Conservation (phyloP, 2,113 vertebrate species). For the Phyllostomus hastatus region DNA sequence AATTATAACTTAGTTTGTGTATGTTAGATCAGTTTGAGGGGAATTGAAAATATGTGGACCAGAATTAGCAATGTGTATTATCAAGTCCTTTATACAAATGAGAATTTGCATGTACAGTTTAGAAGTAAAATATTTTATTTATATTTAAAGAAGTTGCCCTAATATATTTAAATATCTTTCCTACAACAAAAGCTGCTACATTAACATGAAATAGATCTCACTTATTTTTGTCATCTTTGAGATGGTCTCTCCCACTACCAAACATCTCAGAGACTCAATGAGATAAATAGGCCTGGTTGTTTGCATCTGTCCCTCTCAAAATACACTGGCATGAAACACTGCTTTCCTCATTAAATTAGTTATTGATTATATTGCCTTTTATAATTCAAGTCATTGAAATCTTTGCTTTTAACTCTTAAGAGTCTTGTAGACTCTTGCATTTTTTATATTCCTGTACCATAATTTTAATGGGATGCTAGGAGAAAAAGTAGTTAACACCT, state of each 20-base stretch:
- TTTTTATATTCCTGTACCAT: background rate
- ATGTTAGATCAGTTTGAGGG: background rate
- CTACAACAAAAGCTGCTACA: background rate
- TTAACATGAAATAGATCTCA: background rate
- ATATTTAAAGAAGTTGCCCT: background rate
- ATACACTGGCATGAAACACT: background rate
- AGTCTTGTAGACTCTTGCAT: background rate
- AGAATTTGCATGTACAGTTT: background rate
- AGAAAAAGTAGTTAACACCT: background rate
- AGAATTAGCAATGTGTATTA: background rate
- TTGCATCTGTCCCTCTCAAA: background rate
- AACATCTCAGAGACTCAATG: background rate
- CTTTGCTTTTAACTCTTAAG: background rate
- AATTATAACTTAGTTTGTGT: background rate
- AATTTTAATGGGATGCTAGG: background rate
- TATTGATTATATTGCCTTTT: background rate
- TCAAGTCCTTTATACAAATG: background rate
- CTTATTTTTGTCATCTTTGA: background rate
- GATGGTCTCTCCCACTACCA: background rate
- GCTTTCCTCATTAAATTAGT: background rate
- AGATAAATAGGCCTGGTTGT: background rate
- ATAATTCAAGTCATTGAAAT: background rate
- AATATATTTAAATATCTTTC: background rate
- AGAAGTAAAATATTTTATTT: background rate
- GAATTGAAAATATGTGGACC: background rate